Percentiles rank a stretch among this genome's conserved stretches.
Conservation (phyloP, 2,113 vertebrate species). For the Rhabdomys dilectus region DNA sequence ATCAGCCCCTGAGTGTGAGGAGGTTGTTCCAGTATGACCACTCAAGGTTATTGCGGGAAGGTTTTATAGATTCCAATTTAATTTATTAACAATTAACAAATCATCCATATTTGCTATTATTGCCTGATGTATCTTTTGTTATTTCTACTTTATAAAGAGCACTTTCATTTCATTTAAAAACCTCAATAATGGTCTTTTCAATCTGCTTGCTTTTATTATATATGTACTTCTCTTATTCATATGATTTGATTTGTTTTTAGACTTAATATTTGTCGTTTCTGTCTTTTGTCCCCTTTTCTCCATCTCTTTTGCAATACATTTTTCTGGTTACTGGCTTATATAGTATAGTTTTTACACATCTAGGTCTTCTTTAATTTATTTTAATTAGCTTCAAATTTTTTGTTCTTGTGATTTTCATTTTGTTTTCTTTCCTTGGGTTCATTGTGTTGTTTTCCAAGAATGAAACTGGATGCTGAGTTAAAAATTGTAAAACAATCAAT, state of each 20-base stretch:
- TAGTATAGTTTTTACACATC: background rate
- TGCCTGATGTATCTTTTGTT: background rate
- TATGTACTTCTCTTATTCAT: background rate
- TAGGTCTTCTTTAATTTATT: slow-evolving; percentile 12
- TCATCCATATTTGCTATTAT: background rate
- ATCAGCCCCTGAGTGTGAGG: slow-evolving; percentile 19
- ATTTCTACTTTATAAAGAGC: slow-evolving; percentile 33
- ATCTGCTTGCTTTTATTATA: background rate
- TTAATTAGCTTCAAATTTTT: slow-evolving; percentile 20
- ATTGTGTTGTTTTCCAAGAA: slow-evolving; percentile 36
- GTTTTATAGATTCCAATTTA: background rate
- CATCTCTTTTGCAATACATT: background rate
- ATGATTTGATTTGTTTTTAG: background rate
- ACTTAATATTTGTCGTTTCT: slow-evolving; percentile 7
- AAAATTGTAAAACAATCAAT: background rate
- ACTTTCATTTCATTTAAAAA: slow-evolving; percentile 30
- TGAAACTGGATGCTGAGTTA: background rate
- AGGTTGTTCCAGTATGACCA: background rate
- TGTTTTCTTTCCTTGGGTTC: background rate
- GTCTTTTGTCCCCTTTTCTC: background rate
- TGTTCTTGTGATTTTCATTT: background rate
- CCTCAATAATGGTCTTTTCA: slow-evolving; percentile 30
- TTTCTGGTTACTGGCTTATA: slow-evolving; percentile 11
- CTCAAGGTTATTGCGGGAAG: background rate
- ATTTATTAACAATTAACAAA: slow-evolving; percentile 40